A percentile compares a stretch with the other conserved stretches of the same genome.
Conservation (phyloP, 2,888 invertebrate genomes). For the Ormia ochracea region DNA sequence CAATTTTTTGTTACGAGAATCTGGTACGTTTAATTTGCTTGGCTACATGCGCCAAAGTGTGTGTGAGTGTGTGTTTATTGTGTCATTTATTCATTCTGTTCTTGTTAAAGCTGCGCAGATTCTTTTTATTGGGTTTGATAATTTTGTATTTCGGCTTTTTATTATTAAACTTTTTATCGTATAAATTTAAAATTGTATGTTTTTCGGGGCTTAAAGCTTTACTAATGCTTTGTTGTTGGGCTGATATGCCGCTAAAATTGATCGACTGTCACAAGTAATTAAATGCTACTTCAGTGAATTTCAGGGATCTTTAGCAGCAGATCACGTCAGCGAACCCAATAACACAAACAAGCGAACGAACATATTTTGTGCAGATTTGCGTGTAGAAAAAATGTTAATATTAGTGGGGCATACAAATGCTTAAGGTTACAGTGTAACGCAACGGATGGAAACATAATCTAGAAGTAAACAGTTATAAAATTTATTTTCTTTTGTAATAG, state of each 20-base stretch:
- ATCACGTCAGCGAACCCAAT: conserved; percentile 58
- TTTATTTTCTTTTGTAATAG: too few relatives aligned
- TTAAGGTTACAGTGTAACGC: conserved; percentile 15
- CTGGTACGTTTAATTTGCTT: background rate
- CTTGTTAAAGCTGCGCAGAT: background rate
- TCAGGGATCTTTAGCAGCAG: conserved; percentile 62
- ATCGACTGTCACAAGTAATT: conserved; percentile 62
- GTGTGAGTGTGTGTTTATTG: too few relatives aligned
- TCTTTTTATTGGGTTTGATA: conserved; percentile 6
- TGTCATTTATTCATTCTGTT: conserved; percentile 1
- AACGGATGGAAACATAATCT: background rate
- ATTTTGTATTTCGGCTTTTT: conserved; percentile 2
- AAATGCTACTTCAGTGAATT: conserved; percentile 62
- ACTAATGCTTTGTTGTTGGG: conserved; percentile 60
- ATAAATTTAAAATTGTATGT: conserved; percentile 49
- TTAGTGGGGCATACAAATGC: background rate
- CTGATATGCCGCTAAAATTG: conserved; percentile 63
- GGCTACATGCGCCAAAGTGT: conserved; percentile 3
- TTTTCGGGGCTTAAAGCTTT: conserved; percentile 55
- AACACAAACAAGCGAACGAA: background rate
- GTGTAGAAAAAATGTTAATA: background rate
- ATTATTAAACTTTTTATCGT: conserved; percentile 23
- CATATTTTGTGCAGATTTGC: background rate
- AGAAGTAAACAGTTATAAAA: background rate
- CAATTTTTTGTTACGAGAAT: background rate